phyloP scores from a whole-genome alignment of 2,797 vertebrate species.

The Sphaeramia orbicularis region DNA sequence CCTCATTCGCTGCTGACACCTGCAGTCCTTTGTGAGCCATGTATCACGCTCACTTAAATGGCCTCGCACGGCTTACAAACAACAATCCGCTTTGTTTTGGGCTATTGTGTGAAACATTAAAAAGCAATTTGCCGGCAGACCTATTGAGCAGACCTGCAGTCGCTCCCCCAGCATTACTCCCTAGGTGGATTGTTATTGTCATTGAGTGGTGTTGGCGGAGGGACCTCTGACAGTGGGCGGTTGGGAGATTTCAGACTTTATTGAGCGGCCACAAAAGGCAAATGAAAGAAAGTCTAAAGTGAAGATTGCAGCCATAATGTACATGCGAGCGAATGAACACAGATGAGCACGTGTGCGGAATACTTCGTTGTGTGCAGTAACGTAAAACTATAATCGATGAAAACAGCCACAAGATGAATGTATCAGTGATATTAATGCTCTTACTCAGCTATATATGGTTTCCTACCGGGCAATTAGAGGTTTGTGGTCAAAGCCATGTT shows the following conservation, averaged over 20 bases:
- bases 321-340: conserved; percentile 2
- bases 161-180: conserved; percentile 72
- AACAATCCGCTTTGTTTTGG: conserved; percentile 90
- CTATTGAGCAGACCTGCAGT: conserved; percentile 75
- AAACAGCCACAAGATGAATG: background rate
- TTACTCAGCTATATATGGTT: no score
- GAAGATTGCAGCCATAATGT: conserved; percentile 42
- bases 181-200: conserved; percentile 82
- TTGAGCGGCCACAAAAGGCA: conserved; percentile 71
- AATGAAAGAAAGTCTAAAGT: conserved; percentile 52
- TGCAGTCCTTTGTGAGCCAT: conserved; percentile 85
- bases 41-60: conserved; percentile 93
- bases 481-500: no score
- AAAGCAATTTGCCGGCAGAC: conserved; percentile 88
- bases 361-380: background rate
- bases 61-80: conserved; percentile 89
- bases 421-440: no score
- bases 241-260: conserved; percentile 73
- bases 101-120: conserved; percentile 87
- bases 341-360: conserved; percentile 8
- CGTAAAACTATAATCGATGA: conserved; percentile 4
- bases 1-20: conserved; percentile 77
- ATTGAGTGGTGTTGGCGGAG: conserved; percentile 62
- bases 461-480: no score
- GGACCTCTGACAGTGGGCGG: conserved; percentile 55